Conservation (phyloP, 2,113 vertebrate genomes). For the Sprattus sprattus region DNA sequence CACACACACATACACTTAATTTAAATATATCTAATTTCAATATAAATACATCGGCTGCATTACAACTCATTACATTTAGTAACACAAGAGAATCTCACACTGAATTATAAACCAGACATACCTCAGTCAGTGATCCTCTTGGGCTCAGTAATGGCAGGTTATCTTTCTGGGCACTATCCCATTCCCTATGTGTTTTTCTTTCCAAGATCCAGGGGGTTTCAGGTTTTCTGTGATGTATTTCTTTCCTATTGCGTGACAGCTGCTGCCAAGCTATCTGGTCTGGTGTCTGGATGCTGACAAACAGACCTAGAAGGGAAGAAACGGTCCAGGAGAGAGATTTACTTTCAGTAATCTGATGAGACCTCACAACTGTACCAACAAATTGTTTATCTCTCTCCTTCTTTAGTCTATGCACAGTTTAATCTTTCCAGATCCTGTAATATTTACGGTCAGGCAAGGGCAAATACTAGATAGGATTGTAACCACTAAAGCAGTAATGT, state of each 20-base stretch:
- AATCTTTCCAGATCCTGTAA: neutral
- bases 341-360: neutral
- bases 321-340: slow-evolving; percentile 6
- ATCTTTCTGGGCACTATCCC: neutral
- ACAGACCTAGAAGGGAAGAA: neutral
- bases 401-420: neutral
- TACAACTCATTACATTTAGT: neutral
- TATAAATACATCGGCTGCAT: neutral
- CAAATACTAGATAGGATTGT: neutral
- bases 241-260: neutral
- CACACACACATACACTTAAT: neutral
- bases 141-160: neutral
- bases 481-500: neutral
- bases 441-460: neutral
- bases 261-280: neutral
- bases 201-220: neutral
- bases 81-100: neutral
- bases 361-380: neutral
- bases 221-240: neutral
- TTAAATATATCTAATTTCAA: neutral
- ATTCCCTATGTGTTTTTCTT: neutral
- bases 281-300: neutral
- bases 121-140: neutral
- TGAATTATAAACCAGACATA: neutral
- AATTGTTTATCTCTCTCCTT: neutral